Evolutionary conservation across 2,797 vertebrate genomes (phyloP).

Genomic region (Acropternis orthonyx): DNA sequence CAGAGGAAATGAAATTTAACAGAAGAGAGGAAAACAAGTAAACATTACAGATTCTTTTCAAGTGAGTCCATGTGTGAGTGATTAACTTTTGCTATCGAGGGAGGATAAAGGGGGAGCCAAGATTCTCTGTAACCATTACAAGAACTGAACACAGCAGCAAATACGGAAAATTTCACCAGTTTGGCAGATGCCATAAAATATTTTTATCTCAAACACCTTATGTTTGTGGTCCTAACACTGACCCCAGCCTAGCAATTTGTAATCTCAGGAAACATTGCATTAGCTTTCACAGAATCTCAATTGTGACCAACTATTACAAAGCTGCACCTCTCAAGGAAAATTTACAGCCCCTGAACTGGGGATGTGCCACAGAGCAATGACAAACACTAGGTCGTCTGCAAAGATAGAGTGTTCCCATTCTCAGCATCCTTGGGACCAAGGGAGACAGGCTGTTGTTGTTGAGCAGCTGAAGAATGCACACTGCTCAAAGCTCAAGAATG

Average conservation of each 20-base stretch:
- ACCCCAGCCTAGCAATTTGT: not conserved
- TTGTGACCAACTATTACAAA: not conserved
- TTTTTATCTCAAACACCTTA: conserved; percentile 35
- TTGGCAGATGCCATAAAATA: not conserved
- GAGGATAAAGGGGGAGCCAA: conserved; percentile 47
- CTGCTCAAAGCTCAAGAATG: conserved; percentile 54
- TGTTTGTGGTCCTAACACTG: conserved; percentile 5
- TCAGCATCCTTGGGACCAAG: not conserved
- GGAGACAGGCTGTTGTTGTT: conserved; percentile 7
- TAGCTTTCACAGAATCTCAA: not conserved
- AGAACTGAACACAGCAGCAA: conserved; percentile 38
- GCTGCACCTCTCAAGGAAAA: not conserved
- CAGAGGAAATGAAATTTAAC: conserved; percentile 53
- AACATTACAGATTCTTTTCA: conserved; percentile 22
- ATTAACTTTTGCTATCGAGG: conserved; percentile 56
- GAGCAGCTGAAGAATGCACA: conserved; percentile 18
- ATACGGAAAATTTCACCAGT: conserved; percentile 24
- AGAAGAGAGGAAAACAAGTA: conserved; percentile 43
- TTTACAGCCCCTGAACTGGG: not conserved
- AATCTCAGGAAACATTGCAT: not conserved
- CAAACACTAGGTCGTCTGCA: not conserved
- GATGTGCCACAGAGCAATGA: not conserved
- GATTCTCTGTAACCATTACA: conserved; percentile 35
- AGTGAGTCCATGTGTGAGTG: conserved; percentile 45
- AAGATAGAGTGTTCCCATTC: conserved; percentile 11